phyloP scores from a whole-genome alignment of 1,140 invertebrate genomes.

The Drosophila equinoxialis region DNA sequence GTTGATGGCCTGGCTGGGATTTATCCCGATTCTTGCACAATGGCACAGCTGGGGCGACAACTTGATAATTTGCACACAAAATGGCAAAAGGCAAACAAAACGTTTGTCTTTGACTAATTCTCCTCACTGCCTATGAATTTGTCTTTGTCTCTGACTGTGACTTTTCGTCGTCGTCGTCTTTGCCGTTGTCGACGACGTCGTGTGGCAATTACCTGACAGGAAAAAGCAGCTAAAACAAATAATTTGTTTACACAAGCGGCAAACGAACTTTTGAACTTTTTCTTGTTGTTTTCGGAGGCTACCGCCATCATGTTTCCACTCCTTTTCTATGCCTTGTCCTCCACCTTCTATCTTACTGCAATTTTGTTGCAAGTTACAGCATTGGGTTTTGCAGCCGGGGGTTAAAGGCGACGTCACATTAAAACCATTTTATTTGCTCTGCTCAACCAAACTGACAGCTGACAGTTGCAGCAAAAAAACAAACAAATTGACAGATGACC shows the following conservation, averaged over 20 bases:
- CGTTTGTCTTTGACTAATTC: conserved; percentile 21
- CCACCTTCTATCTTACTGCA: conserved; percentile 31
- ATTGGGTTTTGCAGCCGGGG: background rate
- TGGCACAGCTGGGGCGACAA: conserved; percentile 50
- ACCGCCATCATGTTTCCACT: conserved; percentile 46
- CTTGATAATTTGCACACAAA: conserved; percentile 67
- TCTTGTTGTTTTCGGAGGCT: conserved; percentile 39
- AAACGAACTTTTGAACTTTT: conserved; percentile 79
- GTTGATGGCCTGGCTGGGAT: conserved; percentile 27
- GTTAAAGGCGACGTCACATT: conserved; percentile 52
- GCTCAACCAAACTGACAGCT: conserved; percentile 50
- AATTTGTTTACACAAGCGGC: conserved; percentile 80
- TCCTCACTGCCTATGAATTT: conserved; percentile 26
- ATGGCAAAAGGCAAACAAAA: conserved; percentile 56
- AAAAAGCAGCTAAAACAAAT: conserved; percentile 69
- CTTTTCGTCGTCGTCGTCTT: background rate
- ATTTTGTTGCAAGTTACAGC: conserved; percentile 67
- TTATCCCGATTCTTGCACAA: conserved; percentile 32
- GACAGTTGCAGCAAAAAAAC: conserved; percentile 71
- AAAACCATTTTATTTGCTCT: conserved; percentile 62
- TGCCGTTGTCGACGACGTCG: conserved; percentile 19
- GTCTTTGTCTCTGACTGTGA: conserved; percentile 43
- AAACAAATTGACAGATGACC: conserved; percentile 81
- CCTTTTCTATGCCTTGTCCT: background rate
- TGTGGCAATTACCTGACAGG: conserved; percentile 56